phyloP scores from a whole-genome alignment of 1,140 invertebrate species.

The Mesaphorura yosii region DNA sequence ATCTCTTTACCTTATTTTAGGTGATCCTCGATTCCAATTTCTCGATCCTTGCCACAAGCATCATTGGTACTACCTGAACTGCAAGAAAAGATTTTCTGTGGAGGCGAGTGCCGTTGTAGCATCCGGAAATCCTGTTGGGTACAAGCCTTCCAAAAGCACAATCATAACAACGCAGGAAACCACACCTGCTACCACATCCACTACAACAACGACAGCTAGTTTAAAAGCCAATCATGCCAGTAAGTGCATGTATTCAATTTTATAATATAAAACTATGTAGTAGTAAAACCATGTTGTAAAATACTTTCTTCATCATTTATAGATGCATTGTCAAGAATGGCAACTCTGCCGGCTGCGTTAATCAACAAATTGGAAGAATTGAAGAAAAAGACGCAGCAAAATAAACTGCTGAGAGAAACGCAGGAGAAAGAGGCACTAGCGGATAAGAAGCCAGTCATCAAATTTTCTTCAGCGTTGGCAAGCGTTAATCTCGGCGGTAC shows the following conservation, averaged over 20 bases:
- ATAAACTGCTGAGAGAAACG: neutral
- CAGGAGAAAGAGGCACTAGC: neutral
- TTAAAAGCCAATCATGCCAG: conserved; percentile 5
- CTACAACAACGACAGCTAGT: neutral
- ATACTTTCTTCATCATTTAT: neutral
- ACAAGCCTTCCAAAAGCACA: conserved; percentile 1
- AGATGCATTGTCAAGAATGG: conserved; percentile 2
- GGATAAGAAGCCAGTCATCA: neutral
- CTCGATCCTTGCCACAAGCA: conserved; percentile 57
- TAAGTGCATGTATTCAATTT: neutral
- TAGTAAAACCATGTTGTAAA: neutral
- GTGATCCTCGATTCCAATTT: conserved; percentile 70
- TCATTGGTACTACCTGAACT: conserved; percentile 57
- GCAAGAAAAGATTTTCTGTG: conserved; percentile 23
- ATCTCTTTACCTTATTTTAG: conserved; percentile 29
- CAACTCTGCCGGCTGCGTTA: neutral
- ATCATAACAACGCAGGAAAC: conserved; percentile 2
- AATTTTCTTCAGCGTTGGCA: neutral
- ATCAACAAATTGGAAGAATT: conserved; percentile 3
- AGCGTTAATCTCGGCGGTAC: neutral
- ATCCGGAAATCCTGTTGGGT: conserved; percentile 15
- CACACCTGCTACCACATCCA: neutral
- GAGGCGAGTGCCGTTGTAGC: conserved; percentile 17
- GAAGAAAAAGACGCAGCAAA: neutral
- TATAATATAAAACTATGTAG: neutral